Conservation (phyloP, 2,888 invertebrate genomes). For the Athetis lepigone region DNA sequence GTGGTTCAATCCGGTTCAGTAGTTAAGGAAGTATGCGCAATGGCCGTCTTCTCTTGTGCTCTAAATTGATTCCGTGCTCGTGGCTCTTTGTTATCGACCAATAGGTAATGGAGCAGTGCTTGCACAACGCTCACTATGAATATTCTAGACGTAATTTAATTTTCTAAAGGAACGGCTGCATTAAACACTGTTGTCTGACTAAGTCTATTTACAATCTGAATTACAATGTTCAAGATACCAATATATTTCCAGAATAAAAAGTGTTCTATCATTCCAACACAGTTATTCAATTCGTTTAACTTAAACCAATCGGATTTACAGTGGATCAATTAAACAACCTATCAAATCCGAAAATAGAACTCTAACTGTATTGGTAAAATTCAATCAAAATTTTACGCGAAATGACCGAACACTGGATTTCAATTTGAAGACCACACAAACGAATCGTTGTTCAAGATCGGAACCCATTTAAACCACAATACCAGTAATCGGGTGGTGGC, state of each 20-base stretch:
- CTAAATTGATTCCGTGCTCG: constrained; percentile 71
- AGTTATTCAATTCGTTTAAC: constrained; percentile 7
- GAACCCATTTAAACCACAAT: constrained; percentile 79
- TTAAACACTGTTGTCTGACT: constrained; percentile 40
- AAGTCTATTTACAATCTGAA: constrained; percentile 28
- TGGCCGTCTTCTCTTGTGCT: constrained; percentile 66
- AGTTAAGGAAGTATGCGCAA: constrained; percentile 70
- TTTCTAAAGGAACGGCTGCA: constrained; percentile 51
- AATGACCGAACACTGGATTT: constrained; percentile 67
- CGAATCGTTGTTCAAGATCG: constrained; percentile 82
- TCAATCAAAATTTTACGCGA: constrained; percentile 67
- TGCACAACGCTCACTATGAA: constrained; percentile 69
- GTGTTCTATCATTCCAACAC: no score
- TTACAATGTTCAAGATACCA: constrained; percentile 10
- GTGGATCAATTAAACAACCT: constrained; percentile 26
- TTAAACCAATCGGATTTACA: constrained; percentile 17
- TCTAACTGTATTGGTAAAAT: constrained; percentile 61
- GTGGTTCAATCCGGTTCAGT: constrained; percentile 57
- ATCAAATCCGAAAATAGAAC: constrained; percentile 45
- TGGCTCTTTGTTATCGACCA: constrained; percentile 70
- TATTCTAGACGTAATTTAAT: constrained; percentile 70
- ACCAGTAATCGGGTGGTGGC: constrained; percentile 77
- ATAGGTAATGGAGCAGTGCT: constrained; percentile 69
- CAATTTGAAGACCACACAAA: constrained; percentile 65
- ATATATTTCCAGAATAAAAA: no score